Percentiles rank a stretch among this genome's conserved stretches.
phyloP scores from a whole-genome alignment of 2,113 vertebrate genomes.

The Gymnogyps californianus region DNA sequence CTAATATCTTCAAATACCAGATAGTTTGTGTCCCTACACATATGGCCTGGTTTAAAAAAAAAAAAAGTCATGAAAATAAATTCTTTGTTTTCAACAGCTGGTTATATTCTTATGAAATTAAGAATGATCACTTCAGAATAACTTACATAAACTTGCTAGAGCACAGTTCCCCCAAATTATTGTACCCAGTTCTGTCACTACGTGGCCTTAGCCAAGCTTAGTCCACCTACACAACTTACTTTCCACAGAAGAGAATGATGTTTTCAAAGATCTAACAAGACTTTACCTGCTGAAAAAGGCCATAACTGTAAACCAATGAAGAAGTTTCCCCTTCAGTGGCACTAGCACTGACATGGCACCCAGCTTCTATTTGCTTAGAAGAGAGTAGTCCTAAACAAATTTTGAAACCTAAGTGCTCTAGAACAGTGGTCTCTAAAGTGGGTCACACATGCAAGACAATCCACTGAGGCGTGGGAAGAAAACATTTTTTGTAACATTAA shows the following conservation, averaged over 20 bases:
- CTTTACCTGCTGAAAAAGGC: neutral
- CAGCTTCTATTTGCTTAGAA: neutral
- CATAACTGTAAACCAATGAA: neutral
- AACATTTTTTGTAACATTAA: neutral
- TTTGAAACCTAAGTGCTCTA: neutral
- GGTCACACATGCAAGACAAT: fast-evolving
- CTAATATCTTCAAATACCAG: neutral
- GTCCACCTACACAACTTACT: neutral
- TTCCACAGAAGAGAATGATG: neutral
- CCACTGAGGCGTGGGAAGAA: neutral
- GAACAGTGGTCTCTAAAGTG: neutral
- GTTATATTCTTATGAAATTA: neutral
- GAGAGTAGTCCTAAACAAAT: neutral
- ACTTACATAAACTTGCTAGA: neutral
- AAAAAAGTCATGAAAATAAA: neutral
- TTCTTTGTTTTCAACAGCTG: neutral
- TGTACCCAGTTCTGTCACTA: neutral
- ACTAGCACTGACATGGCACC: neutral
- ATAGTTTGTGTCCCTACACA: neutral
- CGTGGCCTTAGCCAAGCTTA: neutral
- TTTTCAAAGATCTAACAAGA: neutral
- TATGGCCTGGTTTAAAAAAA: neutral
- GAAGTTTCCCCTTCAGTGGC: neutral
- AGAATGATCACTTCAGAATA: neutral
- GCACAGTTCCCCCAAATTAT: neutral